Conservation (phyloP, 2,797 vertebrate species). For the Sphenopsis melanotis region DNA sequence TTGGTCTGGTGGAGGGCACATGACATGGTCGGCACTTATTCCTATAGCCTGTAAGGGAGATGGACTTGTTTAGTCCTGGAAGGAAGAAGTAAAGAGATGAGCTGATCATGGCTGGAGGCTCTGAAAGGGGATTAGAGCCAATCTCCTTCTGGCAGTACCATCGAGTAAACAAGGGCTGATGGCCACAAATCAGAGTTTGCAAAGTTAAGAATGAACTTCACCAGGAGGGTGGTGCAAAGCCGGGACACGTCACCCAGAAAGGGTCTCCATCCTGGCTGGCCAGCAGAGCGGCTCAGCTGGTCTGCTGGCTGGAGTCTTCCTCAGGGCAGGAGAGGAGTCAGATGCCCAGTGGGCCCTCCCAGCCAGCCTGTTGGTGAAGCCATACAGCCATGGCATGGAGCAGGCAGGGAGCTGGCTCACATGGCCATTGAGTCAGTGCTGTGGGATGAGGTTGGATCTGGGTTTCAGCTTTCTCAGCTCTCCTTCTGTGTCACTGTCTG, state of each 20-base stretch:
- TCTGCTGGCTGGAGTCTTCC: neutral
- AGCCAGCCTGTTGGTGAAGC: neutral
- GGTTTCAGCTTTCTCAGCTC: neutral
- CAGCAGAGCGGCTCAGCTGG: neutral
- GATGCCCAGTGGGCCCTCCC: rapidly evolving
- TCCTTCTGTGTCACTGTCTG: neutral
- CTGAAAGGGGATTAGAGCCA: neutral
- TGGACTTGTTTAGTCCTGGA: neutral
- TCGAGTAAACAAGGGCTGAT: neutral
- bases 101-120: neutral
- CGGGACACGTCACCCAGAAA: neutral
- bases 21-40: rapidly evolving
- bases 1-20: neutral
- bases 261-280: neutral
- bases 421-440: rapidly evolving
- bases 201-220: neutral
- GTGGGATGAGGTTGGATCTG: neutral
- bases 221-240: neutral
- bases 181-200: neutral
- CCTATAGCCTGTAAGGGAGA: neutral
- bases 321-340: neutral
- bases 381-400: neutral
- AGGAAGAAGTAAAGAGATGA: neutral
- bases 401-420: neutral
- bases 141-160: neutral